Conservation (phyloP, 2,888 invertebrate genomes). For the Ischnura elegans region DNA sequence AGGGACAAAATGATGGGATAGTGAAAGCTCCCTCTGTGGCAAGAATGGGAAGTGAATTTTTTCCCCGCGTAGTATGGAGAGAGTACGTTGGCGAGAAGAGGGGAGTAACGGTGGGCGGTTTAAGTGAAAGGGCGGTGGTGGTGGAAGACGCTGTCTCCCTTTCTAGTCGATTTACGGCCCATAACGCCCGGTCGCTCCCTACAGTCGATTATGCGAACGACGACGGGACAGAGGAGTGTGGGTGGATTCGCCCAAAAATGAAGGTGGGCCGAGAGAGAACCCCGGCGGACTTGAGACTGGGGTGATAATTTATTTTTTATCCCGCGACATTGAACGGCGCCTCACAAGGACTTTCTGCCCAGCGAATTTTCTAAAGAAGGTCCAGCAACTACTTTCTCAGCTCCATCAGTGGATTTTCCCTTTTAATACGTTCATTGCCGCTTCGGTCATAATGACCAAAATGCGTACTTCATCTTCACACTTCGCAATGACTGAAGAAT, state of each 20-base stretch:
- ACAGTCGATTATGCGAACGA: background rate
- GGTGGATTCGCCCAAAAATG: background rate
- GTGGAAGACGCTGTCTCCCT: background rate
- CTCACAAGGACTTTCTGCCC: no score
- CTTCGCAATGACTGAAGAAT: no score
- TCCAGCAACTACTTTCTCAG: no score
- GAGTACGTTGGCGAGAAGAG: background rate
- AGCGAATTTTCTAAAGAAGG: no score
- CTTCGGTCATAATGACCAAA: no score
- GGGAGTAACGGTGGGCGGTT: background rate
- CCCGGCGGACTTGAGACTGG: background rate
- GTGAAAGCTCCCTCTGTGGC: background rate
- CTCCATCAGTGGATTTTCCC: no score
- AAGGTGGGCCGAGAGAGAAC: background rate
- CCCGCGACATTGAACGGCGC: background rate
- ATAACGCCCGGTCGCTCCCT: background rate
- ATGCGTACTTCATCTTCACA: no score
- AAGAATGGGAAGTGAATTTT: background rate
- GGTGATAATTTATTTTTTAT: background rate
- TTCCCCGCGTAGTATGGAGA: background rate
- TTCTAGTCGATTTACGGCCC: slow-evolving; percentile 18
- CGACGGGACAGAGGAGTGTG: background rate
- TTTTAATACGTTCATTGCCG: no score
- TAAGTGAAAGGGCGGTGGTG: background rate
- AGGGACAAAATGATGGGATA: no score